A percentile compares a stretch with the other conserved stretches of the same genome.
phyloP scores from a whole-genome alignment of 2,888 invertebrate species.

The Nasonovia ribisnigri region DNA sequence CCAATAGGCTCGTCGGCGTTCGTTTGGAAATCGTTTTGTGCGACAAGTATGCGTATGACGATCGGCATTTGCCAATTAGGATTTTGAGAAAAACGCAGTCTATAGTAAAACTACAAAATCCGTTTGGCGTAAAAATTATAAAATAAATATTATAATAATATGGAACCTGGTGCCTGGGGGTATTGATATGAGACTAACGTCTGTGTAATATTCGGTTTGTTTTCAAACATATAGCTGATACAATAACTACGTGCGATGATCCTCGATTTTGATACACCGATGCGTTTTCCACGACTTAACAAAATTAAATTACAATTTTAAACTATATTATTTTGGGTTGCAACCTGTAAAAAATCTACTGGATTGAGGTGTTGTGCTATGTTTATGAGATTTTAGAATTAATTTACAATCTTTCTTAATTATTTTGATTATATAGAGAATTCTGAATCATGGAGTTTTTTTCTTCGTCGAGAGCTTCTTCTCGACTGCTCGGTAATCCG shows the following conservation, averaged over 20 bases:
- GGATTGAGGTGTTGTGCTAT: neutral
- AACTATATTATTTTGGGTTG: neutral
- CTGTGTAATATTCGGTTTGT: neutral
- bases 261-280: neutral
- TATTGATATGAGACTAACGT: too few species aligned
- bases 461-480: neutral
- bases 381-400: neutral
- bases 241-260: neutral
- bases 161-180: too few species aligned
- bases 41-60: neutral
- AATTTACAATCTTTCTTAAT: neutral
- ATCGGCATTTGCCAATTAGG: neutral
- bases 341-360: neutral
- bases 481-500: neutral
- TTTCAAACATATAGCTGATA: neutral
- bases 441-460: neutral
- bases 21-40: neutral
- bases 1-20: neutral
- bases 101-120: neutral
- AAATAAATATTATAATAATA: too few species aligned
- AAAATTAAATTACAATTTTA: neutral
- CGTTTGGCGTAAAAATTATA: too few species aligned
- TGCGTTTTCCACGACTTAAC: neutral
- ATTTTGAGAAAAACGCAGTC: neutral
- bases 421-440: neutral